phyloP scores from a whole-genome alignment of 2,888 invertebrate genomes.

The Agrotis segetum region DNA sequence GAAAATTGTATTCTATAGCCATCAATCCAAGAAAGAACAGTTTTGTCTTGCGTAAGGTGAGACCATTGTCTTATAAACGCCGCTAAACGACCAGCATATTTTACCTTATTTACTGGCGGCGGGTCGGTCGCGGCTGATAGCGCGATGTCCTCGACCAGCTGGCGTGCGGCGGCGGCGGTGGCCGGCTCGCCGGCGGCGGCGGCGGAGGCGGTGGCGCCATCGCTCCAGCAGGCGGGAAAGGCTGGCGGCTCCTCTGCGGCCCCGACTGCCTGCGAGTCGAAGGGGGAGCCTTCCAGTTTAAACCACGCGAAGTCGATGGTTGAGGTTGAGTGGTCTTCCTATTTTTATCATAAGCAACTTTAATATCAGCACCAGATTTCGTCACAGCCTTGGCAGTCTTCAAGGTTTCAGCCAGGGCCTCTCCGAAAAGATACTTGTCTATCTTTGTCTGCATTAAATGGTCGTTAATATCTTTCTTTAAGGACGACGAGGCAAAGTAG shows the following conservation, averaged over 20 bases:
- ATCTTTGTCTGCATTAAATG: neutral
- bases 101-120: neutral
- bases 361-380: neutral
- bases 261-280: neutral
- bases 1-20: conserved; percentile 1
- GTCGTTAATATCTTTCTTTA: neutral
- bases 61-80: neutral
- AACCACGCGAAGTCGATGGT: neutral
- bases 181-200: neutral
- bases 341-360: neutral
- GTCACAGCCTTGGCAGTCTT: neutral
- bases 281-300: neutral
- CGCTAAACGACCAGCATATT: neutral
- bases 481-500: neutral
- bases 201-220: too few relatives aligned
- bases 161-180: neutral
- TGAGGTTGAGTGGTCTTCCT: neutral
- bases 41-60: neutral
- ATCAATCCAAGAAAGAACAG: neutral
- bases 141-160: neutral
- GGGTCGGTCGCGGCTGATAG: neutral
- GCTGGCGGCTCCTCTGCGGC: too few relatives aligned
- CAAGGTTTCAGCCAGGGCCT: neutral
- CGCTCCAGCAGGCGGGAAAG: too few relatives aligned
- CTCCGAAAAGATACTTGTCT: neutral